Evolutionary conservation across 2,113 vertebrate species (phyloP), one percentile per base, ranked within the genome.

Genomic region (Scartelaos histophorus): DNA sequence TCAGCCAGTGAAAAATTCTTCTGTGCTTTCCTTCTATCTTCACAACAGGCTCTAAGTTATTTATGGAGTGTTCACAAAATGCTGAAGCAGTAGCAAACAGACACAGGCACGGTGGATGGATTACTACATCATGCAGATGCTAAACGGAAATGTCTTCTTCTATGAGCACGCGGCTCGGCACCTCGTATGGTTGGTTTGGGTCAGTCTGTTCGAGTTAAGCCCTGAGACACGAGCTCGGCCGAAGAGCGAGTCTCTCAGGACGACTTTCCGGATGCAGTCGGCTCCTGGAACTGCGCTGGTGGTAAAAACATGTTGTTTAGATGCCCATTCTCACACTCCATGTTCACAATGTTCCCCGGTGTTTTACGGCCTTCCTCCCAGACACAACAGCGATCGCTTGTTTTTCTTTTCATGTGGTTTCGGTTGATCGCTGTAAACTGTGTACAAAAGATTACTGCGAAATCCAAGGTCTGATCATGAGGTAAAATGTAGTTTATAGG

Each of bases 101-200:
- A 21, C 19, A 21, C 29, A 21, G 34, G 10, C 61, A 38, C 17
- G n/a, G 29, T 19, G 35, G 29, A 64, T 64, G 35, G 61, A 64
- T 64, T n/a, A 38, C 16, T 11, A 64, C 38, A 19, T 43, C 61
- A 46, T 13, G n/a, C 35, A 66, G 35, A 66, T 24, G 65, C 38
- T 66, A 45, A 66, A 70, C 38, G 68, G 57, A 19, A 46, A 66
- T 56, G 79, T 66, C 79, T 60, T 29, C 19, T 65, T 61, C 61
- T 53, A 74, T 66, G 54, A 22, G 60, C 34, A 34, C 67, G 64
- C 13, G 11, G 74, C 76, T 66, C 69, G 54, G 47, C 71, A 9
- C 1, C 70, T 57, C 82, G 61, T 38, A 43, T 65, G 34, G 54
- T 17, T 78, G 72, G 64, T 81, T 79, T 82, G 71, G 47, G 35